phyloP scores from a whole-genome alignment of 2,113 vertebrate species.

The Bothrops jararaca region DNA sequence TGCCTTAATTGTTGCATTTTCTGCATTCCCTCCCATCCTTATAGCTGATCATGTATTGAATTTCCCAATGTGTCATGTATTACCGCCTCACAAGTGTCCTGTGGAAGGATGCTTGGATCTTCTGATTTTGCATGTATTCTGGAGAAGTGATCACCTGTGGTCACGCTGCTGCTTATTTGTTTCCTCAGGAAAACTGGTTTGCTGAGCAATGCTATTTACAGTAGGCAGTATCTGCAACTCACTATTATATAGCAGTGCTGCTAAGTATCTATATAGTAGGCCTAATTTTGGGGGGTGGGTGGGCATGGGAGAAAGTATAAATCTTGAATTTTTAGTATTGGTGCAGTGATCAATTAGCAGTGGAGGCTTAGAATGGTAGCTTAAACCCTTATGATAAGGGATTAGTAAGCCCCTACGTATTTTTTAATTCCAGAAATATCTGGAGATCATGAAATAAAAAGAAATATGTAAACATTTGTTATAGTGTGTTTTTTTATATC shows the following conservation, averaged over 20 bases:
- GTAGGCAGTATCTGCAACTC: not conserved
- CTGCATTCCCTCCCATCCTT: not conserved
- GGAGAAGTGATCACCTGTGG: not conserved
- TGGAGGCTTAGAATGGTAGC: not conserved
- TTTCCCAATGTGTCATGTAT: not conserved
- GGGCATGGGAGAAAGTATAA: not conserved
- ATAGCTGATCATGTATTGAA: not conserved
- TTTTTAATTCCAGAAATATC: constrained; percentile 31
- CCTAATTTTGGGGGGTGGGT: not conserved
- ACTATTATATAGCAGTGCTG: constrained; percentile 6
- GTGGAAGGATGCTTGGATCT: not conserved
- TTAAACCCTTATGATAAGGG: constrained; percentile 1
- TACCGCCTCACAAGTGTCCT: not conserved
- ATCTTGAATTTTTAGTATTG: constrained; percentile 8
- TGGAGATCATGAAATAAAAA: constrained; percentile 36
- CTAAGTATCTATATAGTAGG: constrained; percentile 3
- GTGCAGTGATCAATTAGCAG: constrained; percentile 15
- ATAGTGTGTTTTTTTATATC: not conserved
- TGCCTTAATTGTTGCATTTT: not conserved
- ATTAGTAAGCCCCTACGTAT: constrained; percentile 8
- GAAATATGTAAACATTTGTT: not conserved
- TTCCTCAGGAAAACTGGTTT: not conserved
- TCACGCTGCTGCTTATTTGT: not conserved
- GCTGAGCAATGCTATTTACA: constrained; percentile 15
- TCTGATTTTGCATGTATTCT: not conserved